These are phyloP conservation scores for Sebastes oblongus DNA, from an alignment of 2,797 vertebrate genomes.

Conservation along the genomic window DNA sequence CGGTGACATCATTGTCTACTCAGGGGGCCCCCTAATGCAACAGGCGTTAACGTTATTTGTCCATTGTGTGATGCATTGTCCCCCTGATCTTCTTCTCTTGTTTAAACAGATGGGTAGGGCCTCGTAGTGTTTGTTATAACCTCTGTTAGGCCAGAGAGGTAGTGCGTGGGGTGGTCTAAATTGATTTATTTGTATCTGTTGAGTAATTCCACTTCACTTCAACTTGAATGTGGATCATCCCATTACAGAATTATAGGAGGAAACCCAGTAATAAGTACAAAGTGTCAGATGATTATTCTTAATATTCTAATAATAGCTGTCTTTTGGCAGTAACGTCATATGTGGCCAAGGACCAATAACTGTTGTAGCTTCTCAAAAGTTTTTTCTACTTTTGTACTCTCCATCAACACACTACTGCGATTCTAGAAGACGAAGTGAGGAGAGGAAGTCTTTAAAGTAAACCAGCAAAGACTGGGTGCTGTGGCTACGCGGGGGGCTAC, in stretches of 20 bases:
- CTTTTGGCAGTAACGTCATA: constrained; percentile 10
- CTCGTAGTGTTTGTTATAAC: constrained; percentile 18
- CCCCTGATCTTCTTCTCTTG: constrained; percentile 50
- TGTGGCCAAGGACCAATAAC: constrained; percentile 20
- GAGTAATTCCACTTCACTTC: constrained; percentile 18
- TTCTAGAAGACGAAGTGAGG: constrained; percentile 19
- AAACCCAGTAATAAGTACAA: constrained; percentile 13
- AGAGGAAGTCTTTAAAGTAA: constrained; percentile 66
- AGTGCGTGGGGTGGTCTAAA: constrained; percentile 12
- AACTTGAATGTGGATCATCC: neutral
- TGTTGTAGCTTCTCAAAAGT: neutral
- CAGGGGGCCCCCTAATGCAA: constrained; percentile 15
- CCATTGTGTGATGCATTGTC: constrained; percentile 53
- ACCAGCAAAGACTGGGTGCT: constrained; percentile 33
- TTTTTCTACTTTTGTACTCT: neutral
- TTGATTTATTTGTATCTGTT: constrained; percentile 30
- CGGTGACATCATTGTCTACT: constrained; percentile 68
- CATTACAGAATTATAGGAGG: neutral
- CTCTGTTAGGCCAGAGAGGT: constrained; percentile 21
- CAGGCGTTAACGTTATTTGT: constrained; percentile 59
- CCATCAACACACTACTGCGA: constrained; percentile 21
- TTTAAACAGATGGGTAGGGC: constrained; percentile 71
- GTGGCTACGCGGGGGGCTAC: constrained; percentile 26
- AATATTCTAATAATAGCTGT: neutral
- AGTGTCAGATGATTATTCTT: constrained; percentile 1